phyloP scores from a whole-genome alignment of 2,888 invertebrate species.

The Nemoura dubitans region DNA sequence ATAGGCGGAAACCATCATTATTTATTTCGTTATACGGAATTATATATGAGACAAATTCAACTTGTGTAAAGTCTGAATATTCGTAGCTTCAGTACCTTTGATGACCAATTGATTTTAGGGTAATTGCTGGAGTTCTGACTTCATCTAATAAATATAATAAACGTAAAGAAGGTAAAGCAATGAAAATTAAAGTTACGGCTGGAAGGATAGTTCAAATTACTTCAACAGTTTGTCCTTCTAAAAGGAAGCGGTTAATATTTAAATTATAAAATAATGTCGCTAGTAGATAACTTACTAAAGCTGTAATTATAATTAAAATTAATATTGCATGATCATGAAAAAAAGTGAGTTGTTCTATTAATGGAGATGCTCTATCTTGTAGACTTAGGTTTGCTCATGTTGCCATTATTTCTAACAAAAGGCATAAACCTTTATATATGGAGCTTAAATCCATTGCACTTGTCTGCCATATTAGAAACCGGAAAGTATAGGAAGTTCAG shows the following conservation, averaged over 20 bases:
- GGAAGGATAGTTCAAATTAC: slow-evolving; percentile 72
- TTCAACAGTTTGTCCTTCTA: slow-evolving; percentile 71
- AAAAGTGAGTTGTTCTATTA: slow-evolving; percentile 74
- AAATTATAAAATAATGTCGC: slow-evolving; percentile 66
- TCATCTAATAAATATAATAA: slow-evolving; percentile 71
- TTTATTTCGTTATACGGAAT: slow-evolving; percentile 61
- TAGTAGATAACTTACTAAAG: slow-evolving; percentile 68
- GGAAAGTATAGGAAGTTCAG: slow-evolving; percentile 67
- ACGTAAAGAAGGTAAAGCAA: slow-evolving; percentile 69
- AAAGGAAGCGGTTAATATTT: slow-evolving; percentile 66
- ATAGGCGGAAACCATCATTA: slow-evolving; percentile 64
- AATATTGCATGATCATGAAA: slow-evolving; percentile 71
- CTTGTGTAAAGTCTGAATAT: slow-evolving; percentile 69
- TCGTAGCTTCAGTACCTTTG: slow-evolving; percentile 76
- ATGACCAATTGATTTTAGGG: slow-evolving; percentile 71
- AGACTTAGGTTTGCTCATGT: slow-evolving; percentile 65
- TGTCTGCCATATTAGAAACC: slow-evolving; percentile 71
- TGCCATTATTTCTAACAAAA: slow-evolving; percentile 65
- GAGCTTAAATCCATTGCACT: slow-evolving; percentile 73
- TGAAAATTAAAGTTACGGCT: slow-evolving; percentile 69
- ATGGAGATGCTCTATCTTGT: slow-evolving; percentile 69
- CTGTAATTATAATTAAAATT: slow-evolving; percentile 71
- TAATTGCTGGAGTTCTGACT: slow-evolving; percentile 67
- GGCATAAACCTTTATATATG: slow-evolving; percentile 56
- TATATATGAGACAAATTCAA: slow-evolving; percentile 73